A percentile compares a stretch with the other conserved stretches of the same genome.
Conservation (phyloP, 1,140 invertebrate species). For the Rhizoglyphus robini region DNA sequence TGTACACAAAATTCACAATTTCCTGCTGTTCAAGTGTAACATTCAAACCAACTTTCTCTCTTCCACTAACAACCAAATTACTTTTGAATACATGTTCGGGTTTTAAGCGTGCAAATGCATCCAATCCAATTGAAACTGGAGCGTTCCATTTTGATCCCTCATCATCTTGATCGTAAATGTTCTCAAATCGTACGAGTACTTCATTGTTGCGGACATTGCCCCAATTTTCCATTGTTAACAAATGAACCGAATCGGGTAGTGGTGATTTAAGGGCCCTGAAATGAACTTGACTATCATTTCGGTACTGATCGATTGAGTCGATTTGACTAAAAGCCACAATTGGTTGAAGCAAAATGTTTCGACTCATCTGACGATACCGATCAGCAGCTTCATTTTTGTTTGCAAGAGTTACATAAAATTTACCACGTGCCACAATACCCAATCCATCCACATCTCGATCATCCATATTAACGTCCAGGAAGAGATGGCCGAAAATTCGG, state of each 20-base stretch:
- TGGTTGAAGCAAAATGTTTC: slow-evolving; percentile 36
- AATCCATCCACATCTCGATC: slow-evolving; percentile 52
- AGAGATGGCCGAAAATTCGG: slow-evolving; percentile 67
- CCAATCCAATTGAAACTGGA: not conserved
- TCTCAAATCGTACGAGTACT: slow-evolving; percentile 67
- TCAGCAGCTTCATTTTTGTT: slow-evolving; percentile 30
- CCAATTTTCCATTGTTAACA: slow-evolving; percentile 75
- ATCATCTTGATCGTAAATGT: slow-evolving; percentile 43
- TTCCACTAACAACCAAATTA: not conserved
- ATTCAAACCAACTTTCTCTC: not conserved
- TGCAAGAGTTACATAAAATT: slow-evolving; percentile 39
- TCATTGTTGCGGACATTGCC: slow-evolving; percentile 37
- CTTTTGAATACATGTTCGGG: not conserved
- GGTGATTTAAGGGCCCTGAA: slow-evolving; percentile 29
- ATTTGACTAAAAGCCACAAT: slow-evolving; percentile 31
- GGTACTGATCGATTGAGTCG: not conserved
- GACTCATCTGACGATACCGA: slow-evolving; percentile 35
- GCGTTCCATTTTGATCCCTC: not conserved
- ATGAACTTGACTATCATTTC: slow-evolving; percentile 33
- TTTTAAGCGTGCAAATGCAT: not conserved
- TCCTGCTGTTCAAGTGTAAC: not conserved
- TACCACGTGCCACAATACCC: slow-evolving; percentile 67
- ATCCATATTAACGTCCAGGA: slow-evolving; percentile 74
- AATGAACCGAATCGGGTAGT: slow-evolving; percentile 60
- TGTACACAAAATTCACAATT: not conserved